Conservation (phyloP, 2,113 vertebrate genomes). For the Edolisoma coerulescens region DNA sequence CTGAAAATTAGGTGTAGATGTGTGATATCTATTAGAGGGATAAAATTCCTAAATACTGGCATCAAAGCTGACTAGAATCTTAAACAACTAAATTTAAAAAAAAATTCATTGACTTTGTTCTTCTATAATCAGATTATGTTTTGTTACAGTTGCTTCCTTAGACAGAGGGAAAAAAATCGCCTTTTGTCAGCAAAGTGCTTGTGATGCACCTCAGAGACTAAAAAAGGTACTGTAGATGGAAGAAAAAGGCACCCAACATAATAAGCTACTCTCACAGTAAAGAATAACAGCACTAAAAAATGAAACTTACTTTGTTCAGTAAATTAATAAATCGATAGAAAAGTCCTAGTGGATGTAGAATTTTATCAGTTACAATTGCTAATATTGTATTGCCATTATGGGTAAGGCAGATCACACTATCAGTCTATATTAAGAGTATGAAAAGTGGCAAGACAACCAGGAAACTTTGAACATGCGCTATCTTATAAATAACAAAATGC, state of each 20-base stretch:
- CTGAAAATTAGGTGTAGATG: not conserved
- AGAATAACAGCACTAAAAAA: not conserved
- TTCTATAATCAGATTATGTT: constrained; percentile 26
- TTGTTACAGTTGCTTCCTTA: constrained; percentile 58
- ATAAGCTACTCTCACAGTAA: not conserved
- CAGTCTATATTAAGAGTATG: not conserved
- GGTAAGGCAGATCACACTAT: not conserved
- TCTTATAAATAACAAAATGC: not conserved
- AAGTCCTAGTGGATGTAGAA: not conserved
- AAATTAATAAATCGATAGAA: not conserved
- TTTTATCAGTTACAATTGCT: not conserved
- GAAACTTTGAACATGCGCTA: not conserved
- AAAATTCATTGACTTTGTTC: not conserved
- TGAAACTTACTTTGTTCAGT: not conserved
- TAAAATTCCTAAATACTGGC: not conserved
- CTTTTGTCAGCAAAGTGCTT: not conserved
- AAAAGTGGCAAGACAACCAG: not conserved
- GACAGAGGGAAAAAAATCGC: constrained; percentile 19
- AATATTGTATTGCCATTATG: not conserved
- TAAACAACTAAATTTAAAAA: not conserved
- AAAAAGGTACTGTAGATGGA: constrained; percentile 48
- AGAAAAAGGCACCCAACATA: not conserved
- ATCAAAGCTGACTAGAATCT: not conserved
- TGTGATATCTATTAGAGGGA: not conserved
- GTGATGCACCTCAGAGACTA: constrained; percentile 50